Evolutionary conservation across 1,140 invertebrate genomes (phyloP), one percentile per base, ranked within the genome.

Genomic region (Babylonia areolata): DNA sequence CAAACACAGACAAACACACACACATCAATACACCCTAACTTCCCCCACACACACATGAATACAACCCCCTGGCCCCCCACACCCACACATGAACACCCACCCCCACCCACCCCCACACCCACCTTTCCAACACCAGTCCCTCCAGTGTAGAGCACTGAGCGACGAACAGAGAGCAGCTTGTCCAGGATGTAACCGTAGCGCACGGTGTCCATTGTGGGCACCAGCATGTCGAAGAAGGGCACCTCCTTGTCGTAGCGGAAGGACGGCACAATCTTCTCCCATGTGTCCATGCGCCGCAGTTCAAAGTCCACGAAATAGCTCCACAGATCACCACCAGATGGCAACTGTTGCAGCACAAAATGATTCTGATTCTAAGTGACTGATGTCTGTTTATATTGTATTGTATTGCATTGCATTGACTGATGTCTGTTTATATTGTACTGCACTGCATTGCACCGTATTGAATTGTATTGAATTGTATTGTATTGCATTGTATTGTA

Each of bases 261-360:
- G 5, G 93, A 84, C 0, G 97, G 96, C 87, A 97, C 96, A 20
- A 97, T 96, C 79, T 96, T 96, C 31, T 95, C 95, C 97, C 97
- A 98, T 2, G 95, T 91, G 87, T 97, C 97, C 91, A 97, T 95
- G 64, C 95, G 94, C 81, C 95, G 95, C 15, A 94, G 95, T 84
- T 96, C 95, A 75, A 96, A 95, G 92, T 98, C 96, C 88, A 97
- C 95, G 86, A 95, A 97, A 87, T 96, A 96, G 85, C 96, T 96
- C 96, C 97, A 98, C 58, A 98, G 93, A 87, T 97, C 95, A 20
- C 95, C 95, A 51, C 94, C 92, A 11, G 93, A 69, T 71, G 96
- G 96, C 39, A 96, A 93, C 88, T 96, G 75, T 1, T 12, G 35
- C 37, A 20, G 73, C 71, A 88, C 64, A 81, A 9, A n/a, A 15